Percentiles rank a stretch among this genome's conserved stretches.
phyloP scores from a whole-genome alignment of 2,888 invertebrate genomes.

The Reticulitermes lucifugus region DNA sequence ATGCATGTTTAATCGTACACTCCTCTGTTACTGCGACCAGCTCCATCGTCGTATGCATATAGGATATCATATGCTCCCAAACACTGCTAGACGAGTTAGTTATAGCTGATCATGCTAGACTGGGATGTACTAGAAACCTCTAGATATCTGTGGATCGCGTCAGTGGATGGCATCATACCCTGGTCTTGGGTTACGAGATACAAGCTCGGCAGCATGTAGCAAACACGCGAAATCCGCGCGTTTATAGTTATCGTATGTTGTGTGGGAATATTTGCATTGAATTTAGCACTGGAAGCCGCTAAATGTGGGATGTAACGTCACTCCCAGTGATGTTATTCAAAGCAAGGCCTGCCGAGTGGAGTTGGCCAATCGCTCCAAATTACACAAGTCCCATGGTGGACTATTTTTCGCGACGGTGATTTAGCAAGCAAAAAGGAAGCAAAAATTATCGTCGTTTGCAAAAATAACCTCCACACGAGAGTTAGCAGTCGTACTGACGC shows the following conservation, averaged over 20 bases:
- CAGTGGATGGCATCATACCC: neutral
- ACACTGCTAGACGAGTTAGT: too few species aligned
- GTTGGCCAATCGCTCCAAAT: conserved; percentile 36
- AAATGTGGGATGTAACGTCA: conserved; percentile 30
- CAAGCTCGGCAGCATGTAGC: neutral
- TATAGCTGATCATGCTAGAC: too few species aligned
- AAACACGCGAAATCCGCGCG: neutral
- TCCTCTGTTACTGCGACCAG: too few species aligned
- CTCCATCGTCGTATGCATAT: too few species aligned
- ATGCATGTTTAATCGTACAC: too few species aligned
- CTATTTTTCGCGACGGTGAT: conserved; percentile 21
- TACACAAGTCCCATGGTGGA: conserved; percentile 14
- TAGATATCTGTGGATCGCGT: neutral
- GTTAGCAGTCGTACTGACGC: neutral
- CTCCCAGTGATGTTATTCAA: neutral
- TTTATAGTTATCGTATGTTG: conserved; percentile 3
- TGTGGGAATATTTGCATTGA: conserved; percentile 36
- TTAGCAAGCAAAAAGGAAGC: conserved; percentile 2
- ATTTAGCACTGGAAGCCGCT: conserved; percentile 38
- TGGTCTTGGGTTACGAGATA: neutral
- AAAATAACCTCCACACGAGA: conserved; percentile 19
- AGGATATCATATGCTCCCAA: too few species aligned
- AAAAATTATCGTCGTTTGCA: conserved; percentile 11
- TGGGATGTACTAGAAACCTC: neutral
- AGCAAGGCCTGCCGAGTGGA: conserved; percentile 7